Conservation (phyloP, 2,113 vertebrate genomes). For the Ia io region DNA sequence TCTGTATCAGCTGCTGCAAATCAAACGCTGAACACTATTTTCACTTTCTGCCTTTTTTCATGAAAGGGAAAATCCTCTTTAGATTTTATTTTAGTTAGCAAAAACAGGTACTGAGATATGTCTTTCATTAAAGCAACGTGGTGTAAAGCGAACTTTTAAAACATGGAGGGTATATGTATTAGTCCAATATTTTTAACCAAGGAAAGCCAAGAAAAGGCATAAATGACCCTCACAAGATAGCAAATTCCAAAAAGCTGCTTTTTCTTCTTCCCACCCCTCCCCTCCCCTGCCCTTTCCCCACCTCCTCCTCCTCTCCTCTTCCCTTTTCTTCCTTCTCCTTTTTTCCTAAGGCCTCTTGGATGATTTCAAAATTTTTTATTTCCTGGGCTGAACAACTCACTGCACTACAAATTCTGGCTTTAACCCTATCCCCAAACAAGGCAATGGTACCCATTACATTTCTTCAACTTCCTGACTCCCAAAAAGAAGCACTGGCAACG, state of each 20-base stretch:
- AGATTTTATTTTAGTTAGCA: not conserved
- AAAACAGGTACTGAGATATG: not conserved
- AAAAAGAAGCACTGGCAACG: not conserved
- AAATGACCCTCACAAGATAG: not conserved
- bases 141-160: not conserved
- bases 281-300: accelerated
- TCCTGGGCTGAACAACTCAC: not conserved
- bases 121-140: not conserved
- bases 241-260: not conserved
- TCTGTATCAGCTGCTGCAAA: not conserved
- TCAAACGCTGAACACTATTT: not conserved
- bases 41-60: not conserved
- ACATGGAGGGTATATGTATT: not conserved
- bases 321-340: not conserved
- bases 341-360: not conserved
- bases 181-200: not conserved
- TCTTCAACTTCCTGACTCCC: not conserved
- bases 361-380: not conserved
- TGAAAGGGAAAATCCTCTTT: not conserved
- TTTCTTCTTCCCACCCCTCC: not conserved
- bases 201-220: not conserved
- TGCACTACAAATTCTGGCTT: not conserved
- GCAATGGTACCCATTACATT: not conserved
- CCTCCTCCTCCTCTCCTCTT: too few species aligned
- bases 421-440: not conserved